These are phyloP conservation scores for Megaptera novaeangliae DNA, from an alignment of 2,113 vertebrate genomes.

Conservation along the genomic window DNA sequence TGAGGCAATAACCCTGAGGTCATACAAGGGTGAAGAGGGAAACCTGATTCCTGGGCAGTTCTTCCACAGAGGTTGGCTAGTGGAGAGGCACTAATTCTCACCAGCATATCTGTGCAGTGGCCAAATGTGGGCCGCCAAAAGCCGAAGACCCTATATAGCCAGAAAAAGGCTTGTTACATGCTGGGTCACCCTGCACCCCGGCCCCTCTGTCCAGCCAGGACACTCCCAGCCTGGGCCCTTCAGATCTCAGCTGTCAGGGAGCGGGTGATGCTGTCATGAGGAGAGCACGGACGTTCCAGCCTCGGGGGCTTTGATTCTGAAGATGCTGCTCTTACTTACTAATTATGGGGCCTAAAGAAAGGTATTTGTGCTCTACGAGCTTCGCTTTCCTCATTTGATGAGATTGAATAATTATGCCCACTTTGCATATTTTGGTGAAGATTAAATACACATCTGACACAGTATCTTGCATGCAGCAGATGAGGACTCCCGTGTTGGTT, in stretches of 20 bases:
- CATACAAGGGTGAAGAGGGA: conserved; percentile 45
- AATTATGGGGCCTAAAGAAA: not conserved
- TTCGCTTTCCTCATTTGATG: conserved; percentile 1
- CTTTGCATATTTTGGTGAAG: conserved; percentile 40
- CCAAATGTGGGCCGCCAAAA: not conserved
- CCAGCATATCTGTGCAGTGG: fast-evolving
- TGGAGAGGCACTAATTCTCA: not conserved
- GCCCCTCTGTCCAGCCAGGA: fast-evolving
- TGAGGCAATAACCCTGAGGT: conserved; percentile 58
- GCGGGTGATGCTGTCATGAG: not conserved
- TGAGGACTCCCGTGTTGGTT: not conserved
- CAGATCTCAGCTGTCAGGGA: no score
- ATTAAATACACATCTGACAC: conserved; percentile 28
- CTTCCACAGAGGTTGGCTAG: not conserved
- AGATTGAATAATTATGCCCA: conserved; percentile 36
- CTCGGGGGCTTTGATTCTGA: not conserved
- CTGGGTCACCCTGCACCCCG: not conserved
- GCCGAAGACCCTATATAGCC: not conserved
- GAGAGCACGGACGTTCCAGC: not conserved
- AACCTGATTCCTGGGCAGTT: conserved; percentile 12
- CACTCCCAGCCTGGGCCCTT: not conserved
- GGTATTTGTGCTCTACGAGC: not conserved
- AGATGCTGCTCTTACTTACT: not conserved
- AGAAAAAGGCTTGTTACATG: not conserved
- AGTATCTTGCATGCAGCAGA: not conserved